A percentile compares a stretch with the other conserved stretches of the same genome.
These are phyloP conservation scores for Urocyon cinereoargenteus DNA, from an alignment of 2,797 vertebrate species.

Conservation along the genomic window DNA sequence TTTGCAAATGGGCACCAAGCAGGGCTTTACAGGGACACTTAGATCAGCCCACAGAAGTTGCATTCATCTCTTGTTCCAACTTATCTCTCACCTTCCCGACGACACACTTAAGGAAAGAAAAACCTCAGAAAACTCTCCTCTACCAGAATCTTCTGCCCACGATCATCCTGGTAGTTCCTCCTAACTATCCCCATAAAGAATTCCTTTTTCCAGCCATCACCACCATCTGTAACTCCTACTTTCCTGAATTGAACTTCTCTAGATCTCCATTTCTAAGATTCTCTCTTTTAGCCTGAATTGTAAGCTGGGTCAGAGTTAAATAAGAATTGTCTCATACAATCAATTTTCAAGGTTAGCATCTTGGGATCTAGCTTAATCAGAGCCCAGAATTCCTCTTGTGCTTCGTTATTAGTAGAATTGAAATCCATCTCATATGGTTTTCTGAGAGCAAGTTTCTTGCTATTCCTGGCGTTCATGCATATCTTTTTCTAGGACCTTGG, in stretches of 20 bases:
- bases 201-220: not conserved
- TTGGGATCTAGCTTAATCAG: not conserved
- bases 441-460: not conserved
- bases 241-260: not conserved
- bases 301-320: not conserved
- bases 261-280: not conserved
- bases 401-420: not conserved
- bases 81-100: rapidly evolving
- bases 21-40: not conserved
- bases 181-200: too few species aligned
- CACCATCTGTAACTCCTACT: not conserved
- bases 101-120: not conserved
- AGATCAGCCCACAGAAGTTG: not conserved
- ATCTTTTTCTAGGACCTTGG: not conserved
- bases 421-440: not conserved
- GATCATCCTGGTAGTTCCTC: rapidly evolving
- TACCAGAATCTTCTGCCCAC: not conserved
- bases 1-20: not conserved
- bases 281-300: not conserved
- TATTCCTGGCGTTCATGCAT: rapidly evolving
- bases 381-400: not conserved
- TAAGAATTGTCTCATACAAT: not conserved
- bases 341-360: not conserved
- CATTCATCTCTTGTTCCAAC: rapidly evolving
- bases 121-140: not conserved